phyloP scores from a whole-genome alignment of 2,888 invertebrate species.

The Corbicula japonica region DNA sequence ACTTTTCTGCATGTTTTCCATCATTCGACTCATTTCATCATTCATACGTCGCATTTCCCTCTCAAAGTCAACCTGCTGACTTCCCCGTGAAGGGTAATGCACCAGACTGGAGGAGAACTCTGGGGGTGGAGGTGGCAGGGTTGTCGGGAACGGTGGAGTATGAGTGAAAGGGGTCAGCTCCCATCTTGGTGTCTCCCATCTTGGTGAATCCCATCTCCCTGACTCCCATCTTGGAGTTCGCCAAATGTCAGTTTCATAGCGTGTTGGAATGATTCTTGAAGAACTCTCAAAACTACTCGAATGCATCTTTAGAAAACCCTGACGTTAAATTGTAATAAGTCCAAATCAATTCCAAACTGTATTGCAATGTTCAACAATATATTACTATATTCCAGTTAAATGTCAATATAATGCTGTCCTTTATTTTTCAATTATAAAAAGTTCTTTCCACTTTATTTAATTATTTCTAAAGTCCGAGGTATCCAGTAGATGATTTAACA shows the following conservation, averaged over 20 bases:
- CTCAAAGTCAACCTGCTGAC: constrained; percentile 52
- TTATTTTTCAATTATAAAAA: too few species aligned
- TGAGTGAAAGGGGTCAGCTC: constrained; percentile 40
- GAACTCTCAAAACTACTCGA: constrained; percentile 35
- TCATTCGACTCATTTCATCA: constrained; percentile 65
- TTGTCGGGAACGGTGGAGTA: constrained; percentile 46
- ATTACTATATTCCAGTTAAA: too few species aligned
- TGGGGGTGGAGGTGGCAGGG: constrained; percentile 32
- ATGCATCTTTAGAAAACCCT: constrained; percentile 37
- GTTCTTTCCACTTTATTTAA: too few species aligned
- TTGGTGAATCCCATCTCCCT: constrained; percentile 8
- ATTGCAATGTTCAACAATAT: too few species aligned
- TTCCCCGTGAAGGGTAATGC: constrained; percentile 52
- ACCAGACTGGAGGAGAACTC: constrained; percentile 44
- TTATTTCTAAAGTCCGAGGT: too few species aligned
- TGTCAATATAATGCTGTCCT: too few species aligned
- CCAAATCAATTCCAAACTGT: too few species aligned
- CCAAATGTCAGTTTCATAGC: constrained; percentile 65
- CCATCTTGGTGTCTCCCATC: constrained; percentile 37
- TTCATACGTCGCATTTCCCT: constrained; percentile 63
- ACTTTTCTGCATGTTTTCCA: constrained; percentile 57
- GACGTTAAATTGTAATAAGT: too few species aligned
- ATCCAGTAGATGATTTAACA: neutral
- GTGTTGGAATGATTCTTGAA: constrained; percentile 57
- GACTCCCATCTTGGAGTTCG: too few species aligned